A percentile compares a stretch with the other conserved stretches of the same genome.
These are phyloP conservation scores for Diadumene lineata DNA, from an alignment of 92 coral and sea anemone genomes.

Conservation along the genomic window DNA sequence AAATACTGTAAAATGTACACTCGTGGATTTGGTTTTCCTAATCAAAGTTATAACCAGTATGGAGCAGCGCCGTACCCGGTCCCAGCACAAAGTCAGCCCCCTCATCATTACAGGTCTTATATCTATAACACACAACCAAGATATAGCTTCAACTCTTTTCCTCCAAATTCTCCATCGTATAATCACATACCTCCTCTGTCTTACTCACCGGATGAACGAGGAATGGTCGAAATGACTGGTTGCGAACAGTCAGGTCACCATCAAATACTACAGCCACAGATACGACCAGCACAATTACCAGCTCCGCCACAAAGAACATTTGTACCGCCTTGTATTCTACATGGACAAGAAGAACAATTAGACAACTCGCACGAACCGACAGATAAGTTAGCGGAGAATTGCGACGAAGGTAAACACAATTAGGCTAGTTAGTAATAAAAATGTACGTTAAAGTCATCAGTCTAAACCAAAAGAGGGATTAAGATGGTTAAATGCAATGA, in stretches of 20 bases:
- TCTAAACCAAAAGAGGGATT: slow-evolving; percentile 26
- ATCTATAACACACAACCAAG: slow-evolving; percentile 58
- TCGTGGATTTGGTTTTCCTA: slow-evolving; percentile 53
- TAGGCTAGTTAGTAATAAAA: not conserved
- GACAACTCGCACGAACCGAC: slow-evolving; percentile 16
- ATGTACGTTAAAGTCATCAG: slow-evolving; percentile 14
- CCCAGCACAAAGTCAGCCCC: slow-evolving; percentile 55
- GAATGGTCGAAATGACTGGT: slow-evolving; percentile 43
- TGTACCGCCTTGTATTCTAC: slow-evolving; percentile 17
- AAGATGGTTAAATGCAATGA: slow-evolving; percentile 19
- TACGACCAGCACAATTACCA: slow-evolving; percentile 34
- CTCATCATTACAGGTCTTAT: slow-evolving; percentile 58
- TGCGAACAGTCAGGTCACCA: slow-evolving; percentile 51
- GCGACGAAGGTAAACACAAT: slow-evolving; percentile 43
- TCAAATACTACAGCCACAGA: slow-evolving; percentile 36
- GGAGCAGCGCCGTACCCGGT: slow-evolving; percentile 49
- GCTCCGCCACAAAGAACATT: slow-evolving; percentile 23
- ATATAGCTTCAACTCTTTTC: slow-evolving; percentile 56
- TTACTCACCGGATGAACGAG: slow-evolving; percentile 46
- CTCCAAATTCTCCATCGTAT: slow-evolving; percentile 56
- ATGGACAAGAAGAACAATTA: slow-evolving; percentile 7
- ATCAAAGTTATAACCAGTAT: slow-evolving; percentile 62
- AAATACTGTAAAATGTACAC: slow-evolving; percentile 45
- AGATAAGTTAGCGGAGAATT: slow-evolving; percentile 71
- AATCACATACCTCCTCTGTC: slow-evolving; percentile 55